These are phyloP conservation scores for Etheostoma spectabile DNA, from an alignment of 2,113 vertebrate genomes.

Conservation along the genomic window DNA sequence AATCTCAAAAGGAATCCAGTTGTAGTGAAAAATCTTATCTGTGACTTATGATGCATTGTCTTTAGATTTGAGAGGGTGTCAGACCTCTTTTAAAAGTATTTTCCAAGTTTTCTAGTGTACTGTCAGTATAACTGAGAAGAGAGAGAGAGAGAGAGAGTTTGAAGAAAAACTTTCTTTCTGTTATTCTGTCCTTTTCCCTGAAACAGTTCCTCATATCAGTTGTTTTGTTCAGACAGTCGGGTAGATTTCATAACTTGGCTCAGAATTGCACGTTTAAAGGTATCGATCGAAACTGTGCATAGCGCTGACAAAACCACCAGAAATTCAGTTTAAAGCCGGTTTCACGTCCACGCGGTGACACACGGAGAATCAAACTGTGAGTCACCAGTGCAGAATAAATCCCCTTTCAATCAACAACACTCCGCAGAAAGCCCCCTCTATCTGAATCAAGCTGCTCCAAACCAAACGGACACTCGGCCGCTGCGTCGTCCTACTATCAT, in stretches of 20 bases:
- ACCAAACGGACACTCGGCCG: slow-evolving; percentile 23
- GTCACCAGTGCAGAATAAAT: slow-evolving; percentile 25
- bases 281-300: slow-evolving; percentile 30
- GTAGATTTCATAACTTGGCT: background rate
- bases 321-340: slow-evolving; percentile 38
- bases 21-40: no score
- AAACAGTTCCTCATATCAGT: background rate
- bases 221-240: background rate
- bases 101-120: no score
- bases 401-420: slow-evolving; percentile 32
- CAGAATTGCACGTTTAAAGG: slow-evolving; percentile 18
- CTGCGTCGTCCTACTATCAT: slow-evolving; percentile 1
- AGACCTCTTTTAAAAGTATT: no score
- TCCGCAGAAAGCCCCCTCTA: background rate
- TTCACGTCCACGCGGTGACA: slow-evolving; percentile 17
- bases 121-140: no score
- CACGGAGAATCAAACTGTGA: background rate
- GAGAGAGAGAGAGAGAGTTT: background rate
- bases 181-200: background rate
- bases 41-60: no score
- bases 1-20: no score
- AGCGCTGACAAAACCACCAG: slow-evolving; percentile 27
- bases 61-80: no score
- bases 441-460: slow-evolving; percentile 23
- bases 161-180: background rate